These are phyloP conservation scores for Notoglanidium macrostoma DNA, from an alignment of 2,797 vertebrate genomes.

Conservation along the genomic window DNA sequence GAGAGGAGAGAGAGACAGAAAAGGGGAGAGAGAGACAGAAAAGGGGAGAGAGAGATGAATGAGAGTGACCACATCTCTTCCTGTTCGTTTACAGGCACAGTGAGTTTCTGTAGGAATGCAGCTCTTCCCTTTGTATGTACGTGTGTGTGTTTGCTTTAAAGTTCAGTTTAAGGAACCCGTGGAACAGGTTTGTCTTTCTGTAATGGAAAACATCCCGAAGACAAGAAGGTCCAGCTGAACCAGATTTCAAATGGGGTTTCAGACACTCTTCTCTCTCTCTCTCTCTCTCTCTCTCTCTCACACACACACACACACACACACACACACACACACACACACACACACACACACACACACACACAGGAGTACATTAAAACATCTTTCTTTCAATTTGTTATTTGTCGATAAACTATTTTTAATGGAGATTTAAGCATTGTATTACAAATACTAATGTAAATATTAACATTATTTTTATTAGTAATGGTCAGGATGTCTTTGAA, in stretches of 20 bases:
- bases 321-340: not conserved
- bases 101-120: slow-evolving; percentile 34
- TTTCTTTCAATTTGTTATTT: not conserved
- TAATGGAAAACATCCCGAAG: not conserved
- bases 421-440: not conserved
- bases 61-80: not conserved
- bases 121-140: slow-evolving; percentile 9
- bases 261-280: not conserved
- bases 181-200: slow-evolving; percentile 3
- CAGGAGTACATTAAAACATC: not conserved
- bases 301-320: not conserved
- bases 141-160: not conserved
- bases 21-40: not conserved
- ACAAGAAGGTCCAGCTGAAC: not conserved
- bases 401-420: not conserved
- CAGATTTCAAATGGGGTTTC: not conserved
- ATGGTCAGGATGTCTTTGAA: not conserved
- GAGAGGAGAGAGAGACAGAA: not conserved
- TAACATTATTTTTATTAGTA: not conserved
- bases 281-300: slow-evolving; percentile 10
- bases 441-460: not conserved
- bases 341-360: not conserved
- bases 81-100: not conserved
- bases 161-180: not conserved
- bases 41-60: too few species aligned